phyloP scores from a whole-genome alignment of 2,888 invertebrate genomes.

The Rhagonycha lutea region DNA sequence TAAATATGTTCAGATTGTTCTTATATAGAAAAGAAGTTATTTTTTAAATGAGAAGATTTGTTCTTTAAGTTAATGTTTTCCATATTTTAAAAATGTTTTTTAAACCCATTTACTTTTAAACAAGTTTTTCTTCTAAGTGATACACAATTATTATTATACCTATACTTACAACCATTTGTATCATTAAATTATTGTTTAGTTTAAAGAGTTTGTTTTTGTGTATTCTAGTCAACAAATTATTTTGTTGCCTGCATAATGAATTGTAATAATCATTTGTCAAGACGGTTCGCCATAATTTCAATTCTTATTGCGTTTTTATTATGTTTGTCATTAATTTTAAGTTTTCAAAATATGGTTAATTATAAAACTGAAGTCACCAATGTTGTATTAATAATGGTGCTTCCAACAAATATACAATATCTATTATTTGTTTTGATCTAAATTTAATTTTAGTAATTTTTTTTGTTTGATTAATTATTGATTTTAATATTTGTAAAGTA shows the following conservation, averaged over 20 bases:
- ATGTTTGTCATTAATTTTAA: not conserved
- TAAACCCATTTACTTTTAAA: not conserved
- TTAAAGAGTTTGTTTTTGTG: not conserved
- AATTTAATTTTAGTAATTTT: not conserved
- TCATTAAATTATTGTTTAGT: not conserved
- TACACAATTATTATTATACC: not conserved
- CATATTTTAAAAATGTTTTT: not conserved
- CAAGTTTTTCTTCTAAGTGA: not conserved
- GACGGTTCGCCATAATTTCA: not conserved
- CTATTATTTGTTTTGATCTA: not conserved
- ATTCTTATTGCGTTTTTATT: not conserved
- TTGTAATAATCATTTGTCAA: not conserved
- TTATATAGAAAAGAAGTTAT: not conserved
- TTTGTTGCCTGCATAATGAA: not conserved
- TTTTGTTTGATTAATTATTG: not conserved
- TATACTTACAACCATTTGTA: not conserved
- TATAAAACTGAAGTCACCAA: not conserved
- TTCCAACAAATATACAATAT: not conserved
- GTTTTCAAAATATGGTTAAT: not conserved
- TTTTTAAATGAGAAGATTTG: not conserved
- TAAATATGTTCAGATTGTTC: not conserved
- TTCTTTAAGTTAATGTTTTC: not conserved
- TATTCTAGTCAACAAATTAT: slow-evolving; percentile 4
- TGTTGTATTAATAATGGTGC: not conserved
- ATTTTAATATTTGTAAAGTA: not conserved